Evolutionary conservation across 2,797 vertebrate species (phyloP).

Genomic region (Coreius guichenoti): DNA sequence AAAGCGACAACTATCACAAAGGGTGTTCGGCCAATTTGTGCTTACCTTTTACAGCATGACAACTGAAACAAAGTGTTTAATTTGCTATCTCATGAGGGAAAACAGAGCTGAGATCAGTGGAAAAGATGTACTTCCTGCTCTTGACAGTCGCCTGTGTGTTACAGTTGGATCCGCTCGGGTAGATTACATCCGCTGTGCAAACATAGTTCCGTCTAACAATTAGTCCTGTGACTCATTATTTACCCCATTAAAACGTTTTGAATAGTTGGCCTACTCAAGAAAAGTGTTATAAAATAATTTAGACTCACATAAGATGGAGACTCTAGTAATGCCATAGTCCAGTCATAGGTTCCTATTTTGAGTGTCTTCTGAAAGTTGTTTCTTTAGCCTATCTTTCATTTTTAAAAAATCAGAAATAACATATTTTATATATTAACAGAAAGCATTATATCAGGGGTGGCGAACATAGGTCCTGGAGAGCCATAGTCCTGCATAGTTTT

Average conservation of each 20-base stretch:
- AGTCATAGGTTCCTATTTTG: no score
- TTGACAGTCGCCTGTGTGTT: constrained; percentile 71
- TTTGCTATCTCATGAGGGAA: constrained; percentile 40
- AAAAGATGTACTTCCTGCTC: constrained; percentile 77
- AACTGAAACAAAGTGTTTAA: constrained; percentile 40
- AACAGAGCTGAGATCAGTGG: constrained; percentile 67
- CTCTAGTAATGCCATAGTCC: no score
- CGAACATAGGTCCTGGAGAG: no score
- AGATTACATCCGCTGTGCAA: neutral
- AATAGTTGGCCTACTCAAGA: no score
- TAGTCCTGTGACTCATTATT: neutral
- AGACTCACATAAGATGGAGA: no score
- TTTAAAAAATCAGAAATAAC: no score
- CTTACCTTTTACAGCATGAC: constrained; percentile 69
- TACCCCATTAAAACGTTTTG: neutral
- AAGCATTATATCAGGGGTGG: no score
- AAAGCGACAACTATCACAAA: neutral
- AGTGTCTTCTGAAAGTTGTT: no score
- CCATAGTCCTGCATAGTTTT: no score
- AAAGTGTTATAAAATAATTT: no score
- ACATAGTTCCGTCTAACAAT: constrained; percentile 60
- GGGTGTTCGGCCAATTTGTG: constrained; percentile 33
- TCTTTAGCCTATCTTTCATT: no score
- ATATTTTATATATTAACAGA: no score
- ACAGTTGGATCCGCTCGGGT: constrained; percentile 63